These are phyloP conservation scores for Chinchilla lanigera DNA, from an alignment of 2,113 vertebrate species.

Conservation along the genomic window DNA sequence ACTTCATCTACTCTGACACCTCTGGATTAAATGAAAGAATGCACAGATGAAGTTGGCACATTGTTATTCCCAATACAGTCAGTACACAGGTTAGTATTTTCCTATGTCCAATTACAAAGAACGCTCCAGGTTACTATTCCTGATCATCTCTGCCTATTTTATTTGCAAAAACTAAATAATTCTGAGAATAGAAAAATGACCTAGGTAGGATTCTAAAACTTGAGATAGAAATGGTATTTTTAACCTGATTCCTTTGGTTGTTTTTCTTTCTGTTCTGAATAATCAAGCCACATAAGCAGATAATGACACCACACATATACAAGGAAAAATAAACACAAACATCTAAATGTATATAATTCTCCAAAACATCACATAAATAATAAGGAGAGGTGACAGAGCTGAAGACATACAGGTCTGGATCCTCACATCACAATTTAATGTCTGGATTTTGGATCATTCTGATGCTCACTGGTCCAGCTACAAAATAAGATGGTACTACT, in stretches of 20 bases:
- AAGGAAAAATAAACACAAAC: neutral
- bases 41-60: neutral
- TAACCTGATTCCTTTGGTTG: constrained; percentile 23
- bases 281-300: neutral
- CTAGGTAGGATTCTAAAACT: neutral
- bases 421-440: neutral
- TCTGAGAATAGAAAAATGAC: constrained; percentile 19
- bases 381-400: neutral
- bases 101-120: neutral
- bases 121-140: neutral
- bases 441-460: neutral
- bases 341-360: neutral
- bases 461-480: neutral
- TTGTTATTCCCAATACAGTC: neutral
- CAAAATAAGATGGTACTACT: neutral
- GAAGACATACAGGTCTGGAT: neutral
- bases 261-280: constrained; percentile 11
- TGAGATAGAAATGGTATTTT: constrained; percentile 18
- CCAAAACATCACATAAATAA: neutral
- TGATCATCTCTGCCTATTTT: neutral
- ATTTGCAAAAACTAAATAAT: constrained; percentile 18
- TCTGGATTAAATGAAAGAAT: neutral
- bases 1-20: neutral
- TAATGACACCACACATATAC: neutral
- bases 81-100: neutral